Conservation (phyloP, 2,113 vertebrate species). For the Sus scrofa region DNA sequence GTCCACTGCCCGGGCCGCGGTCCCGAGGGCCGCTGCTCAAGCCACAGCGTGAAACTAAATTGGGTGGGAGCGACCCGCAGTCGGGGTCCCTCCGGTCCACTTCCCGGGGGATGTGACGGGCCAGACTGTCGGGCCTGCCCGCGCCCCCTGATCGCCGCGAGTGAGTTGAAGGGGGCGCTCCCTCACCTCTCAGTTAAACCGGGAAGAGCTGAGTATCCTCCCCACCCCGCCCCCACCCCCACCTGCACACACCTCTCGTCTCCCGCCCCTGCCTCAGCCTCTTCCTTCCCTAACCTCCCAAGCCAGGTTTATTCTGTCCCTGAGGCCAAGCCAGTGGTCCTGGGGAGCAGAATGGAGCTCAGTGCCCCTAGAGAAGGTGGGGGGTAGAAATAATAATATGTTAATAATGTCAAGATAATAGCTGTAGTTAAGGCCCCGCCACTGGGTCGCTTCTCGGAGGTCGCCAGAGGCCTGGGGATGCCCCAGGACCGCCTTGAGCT, state of each 20-base stretch:
- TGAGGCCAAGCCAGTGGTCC: neutral
- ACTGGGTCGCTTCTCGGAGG: neutral
- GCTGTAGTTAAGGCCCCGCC: neutral
- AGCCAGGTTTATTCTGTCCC: neutral
- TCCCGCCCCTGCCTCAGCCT: neutral
- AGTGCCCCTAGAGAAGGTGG: neutral
- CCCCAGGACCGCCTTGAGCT: neutral
- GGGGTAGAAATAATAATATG: conserved; percentile 21
- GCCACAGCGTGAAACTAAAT: neutral
- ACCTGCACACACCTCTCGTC: no score
- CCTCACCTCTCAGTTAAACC: neutral
- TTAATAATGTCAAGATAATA: conserved; percentile 48
- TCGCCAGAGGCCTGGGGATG: neutral
- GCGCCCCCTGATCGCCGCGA: neutral
- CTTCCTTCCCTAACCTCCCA: neutral
- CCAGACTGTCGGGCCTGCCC: neutral
- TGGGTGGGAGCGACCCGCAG: neutral
- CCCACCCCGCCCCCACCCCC: no score
- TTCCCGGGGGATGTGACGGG: neutral
- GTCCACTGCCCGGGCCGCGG: neutral
- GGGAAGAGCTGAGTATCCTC: neutral
- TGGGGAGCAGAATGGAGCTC: neutral
- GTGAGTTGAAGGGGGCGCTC: no score
- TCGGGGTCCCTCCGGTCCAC: neutral
- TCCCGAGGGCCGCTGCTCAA: neutral